A percentile compares a stretch with the other conserved stretches of the same genome.
Conservation (phyloP, 2,113 vertebrate genomes). For the Scolopax mira region DNA sequence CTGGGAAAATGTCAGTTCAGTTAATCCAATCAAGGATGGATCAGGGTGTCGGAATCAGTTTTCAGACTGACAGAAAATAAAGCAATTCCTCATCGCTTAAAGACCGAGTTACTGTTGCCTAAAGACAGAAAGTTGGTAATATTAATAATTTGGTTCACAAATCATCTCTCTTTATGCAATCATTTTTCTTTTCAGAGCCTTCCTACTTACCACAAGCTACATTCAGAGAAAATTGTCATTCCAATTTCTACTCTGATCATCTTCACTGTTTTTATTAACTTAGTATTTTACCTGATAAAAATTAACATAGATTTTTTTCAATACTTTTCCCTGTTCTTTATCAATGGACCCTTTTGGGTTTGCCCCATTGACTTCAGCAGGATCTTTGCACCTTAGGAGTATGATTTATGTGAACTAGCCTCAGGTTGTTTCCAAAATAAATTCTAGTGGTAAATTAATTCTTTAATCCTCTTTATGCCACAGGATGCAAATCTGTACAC, state of each 20-base stretch:
- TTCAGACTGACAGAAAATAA: neutral
- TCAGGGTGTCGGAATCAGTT: neutral
- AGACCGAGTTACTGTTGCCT: neutral
- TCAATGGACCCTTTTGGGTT: neutral
- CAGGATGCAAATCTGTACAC: neutral
- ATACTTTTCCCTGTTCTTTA: neutral
- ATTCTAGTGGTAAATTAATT: slow-evolving; percentile 7
- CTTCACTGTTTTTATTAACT: neutral
- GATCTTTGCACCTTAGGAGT: neutral
- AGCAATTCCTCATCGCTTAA: neutral
- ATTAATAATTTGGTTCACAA: neutral
- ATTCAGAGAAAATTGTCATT: neutral
- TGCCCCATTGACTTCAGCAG: neutral
- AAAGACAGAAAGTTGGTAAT: neutral
- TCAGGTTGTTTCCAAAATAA: neutral
- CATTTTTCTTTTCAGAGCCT: neutral
- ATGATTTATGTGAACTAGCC: neutral
- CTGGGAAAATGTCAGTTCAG: neutral
- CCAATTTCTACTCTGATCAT: neutral
- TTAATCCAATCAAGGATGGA: neutral
- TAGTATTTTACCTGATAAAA: neutral
- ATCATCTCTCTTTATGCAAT: neutral
- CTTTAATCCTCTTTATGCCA: neutral
- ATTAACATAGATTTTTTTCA: neutral
- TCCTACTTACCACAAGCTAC: neutral